A percentile compares a stretch with the other conserved stretches of the same genome.
Evolutionary conservation across 2,888 invertebrate species (phyloP).

Genomic region (Dione vanillae): DNA sequence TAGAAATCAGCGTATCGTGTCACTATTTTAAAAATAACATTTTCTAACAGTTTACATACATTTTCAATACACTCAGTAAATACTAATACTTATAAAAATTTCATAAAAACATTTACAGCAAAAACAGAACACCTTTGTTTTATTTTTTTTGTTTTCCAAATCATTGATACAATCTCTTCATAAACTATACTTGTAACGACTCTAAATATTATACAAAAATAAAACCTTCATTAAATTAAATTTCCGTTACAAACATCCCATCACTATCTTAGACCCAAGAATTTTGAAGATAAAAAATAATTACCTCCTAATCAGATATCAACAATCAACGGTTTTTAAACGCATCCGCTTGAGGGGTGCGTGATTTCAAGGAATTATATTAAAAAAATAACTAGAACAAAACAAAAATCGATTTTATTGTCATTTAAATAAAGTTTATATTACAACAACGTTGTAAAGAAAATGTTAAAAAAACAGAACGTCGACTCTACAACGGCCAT

Average conservation of each 20-base stretch:
- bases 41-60: too few relatives aligned
- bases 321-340: slow-evolving; percentile 40
- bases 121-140: too few relatives aligned
- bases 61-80: too few relatives aligned
- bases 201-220: background rate
- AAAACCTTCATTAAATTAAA: background rate
- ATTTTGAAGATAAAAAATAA: slow-evolving; percentile 31
- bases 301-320: slow-evolving; percentile 28
- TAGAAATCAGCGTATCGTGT: too few relatives aligned
- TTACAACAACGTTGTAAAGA: slow-evolving; percentile 1
- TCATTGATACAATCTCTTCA: background rate
- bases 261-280: slow-evolving; percentile 23
- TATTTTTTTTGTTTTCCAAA: too few relatives aligned
- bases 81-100: background rate
- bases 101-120: background rate
- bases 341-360: slow-evolving; percentile 42
- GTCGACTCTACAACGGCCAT: slow-evolving; percentile 20
- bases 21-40: too few relatives aligned
- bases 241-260: slow-evolving; percentile 29
- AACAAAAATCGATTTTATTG: background rate
- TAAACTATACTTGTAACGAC: background rate
- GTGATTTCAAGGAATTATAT: slow-evolving; percentile 33
- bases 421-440: background rate
- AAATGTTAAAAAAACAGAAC: slow-evolving; percentile 33
- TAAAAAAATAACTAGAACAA: background rate